Percentiles rank a stretch among this genome's conserved stretches.
Conservation (phyloP, 2,113 vertebrate genomes). For the Actinemys pallida region DNA sequence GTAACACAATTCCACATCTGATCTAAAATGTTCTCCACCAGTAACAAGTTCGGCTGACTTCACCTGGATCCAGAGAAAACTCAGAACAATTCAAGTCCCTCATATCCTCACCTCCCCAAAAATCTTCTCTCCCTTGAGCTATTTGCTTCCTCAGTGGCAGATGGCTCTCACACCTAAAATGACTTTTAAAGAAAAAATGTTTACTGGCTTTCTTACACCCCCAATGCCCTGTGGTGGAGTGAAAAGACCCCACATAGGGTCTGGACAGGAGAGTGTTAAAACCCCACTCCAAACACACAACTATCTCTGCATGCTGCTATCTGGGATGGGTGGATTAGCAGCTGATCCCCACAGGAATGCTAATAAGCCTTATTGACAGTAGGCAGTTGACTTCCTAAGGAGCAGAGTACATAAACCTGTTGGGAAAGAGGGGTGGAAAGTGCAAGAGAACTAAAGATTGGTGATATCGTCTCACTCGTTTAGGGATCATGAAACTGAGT, state of each 20-base stretch:
- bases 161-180: neutral
- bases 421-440: neutral
- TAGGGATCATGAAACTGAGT: neutral
- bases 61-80: neutral
- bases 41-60: neutral
- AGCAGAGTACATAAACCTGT: neutral
- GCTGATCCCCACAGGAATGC: neutral
- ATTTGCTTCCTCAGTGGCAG: neutral
- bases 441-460: neutral
- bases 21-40: neutral
- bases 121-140: neutral
- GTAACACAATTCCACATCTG: neutral
- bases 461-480: neutral
- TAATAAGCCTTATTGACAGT: neutral
- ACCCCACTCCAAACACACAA: neutral
- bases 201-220: neutral
- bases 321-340: neutral
- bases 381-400: neutral
- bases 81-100: rapidly evolving
- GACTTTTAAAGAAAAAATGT: neutral
- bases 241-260: neutral
- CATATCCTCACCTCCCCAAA: neutral
- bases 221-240: neutral
- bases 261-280: neutral
- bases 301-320: neutral